phyloP scores from a whole-genome alignment of 2,797 vertebrate genomes.

The Apogon hyalosoma region DNA sequence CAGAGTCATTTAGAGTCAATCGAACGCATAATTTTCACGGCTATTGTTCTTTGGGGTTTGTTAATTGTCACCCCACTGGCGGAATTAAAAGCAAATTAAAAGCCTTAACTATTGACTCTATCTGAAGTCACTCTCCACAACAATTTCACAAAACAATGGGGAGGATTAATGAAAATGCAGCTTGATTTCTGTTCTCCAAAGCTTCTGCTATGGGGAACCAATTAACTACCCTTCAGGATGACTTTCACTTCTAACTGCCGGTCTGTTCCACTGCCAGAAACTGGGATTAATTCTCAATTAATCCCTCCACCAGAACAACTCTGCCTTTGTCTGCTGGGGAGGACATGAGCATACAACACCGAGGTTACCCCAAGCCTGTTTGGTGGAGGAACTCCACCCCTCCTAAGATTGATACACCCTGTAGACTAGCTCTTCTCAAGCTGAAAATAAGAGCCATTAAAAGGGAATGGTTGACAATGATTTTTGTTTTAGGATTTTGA shows the following conservation, averaged over 20 bases:
- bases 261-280: constrained; percentile 89
- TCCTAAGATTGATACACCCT: constrained; percentile 85
- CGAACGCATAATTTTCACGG: constrained; percentile 79
- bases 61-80: constrained; percentile 85
- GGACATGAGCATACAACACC: constrained; percentile 84
- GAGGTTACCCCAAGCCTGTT: constrained; percentile 86
- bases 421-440: constrained; percentile 84
- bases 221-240: constrained; percentile 92
- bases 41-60: constrained; percentile 83
- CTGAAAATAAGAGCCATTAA: constrained; percentile 89
- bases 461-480: constrained; percentile 85
- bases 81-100: constrained; percentile 89
- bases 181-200: constrained; percentile 87
- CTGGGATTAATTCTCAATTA: constrained; percentile 91
- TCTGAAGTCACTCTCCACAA: constrained; percentile 87
- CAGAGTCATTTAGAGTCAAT: constrained; percentile 79
- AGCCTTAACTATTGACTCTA: constrained; percentile 87
- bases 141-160: constrained; percentile 88
- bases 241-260: constrained; percentile 88
- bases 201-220: constrained; percentile 87
- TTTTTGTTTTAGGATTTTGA: constrained; percentile 86
- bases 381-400: constrained; percentile 75
- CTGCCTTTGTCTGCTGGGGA: constrained; percentile 88
- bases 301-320: constrained; percentile 89
- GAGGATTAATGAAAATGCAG: constrained; percentile 87